Evolutionary conservation across 2,888 invertebrate genomes (phyloP).

Genomic region (Eupeodes luniger): DNA sequence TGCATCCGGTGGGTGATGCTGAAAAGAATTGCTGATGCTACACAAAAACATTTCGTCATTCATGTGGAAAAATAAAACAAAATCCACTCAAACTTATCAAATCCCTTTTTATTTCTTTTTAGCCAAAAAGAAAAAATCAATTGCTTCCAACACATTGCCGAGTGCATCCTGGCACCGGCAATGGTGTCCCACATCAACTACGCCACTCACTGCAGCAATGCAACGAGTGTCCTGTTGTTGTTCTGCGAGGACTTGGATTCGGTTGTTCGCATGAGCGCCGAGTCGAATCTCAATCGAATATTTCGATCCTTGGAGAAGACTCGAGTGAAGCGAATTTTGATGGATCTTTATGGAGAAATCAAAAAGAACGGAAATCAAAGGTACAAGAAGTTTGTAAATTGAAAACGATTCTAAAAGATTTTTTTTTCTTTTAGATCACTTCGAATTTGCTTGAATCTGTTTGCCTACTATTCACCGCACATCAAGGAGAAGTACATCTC

Average conservation of each 20-base stretch:
- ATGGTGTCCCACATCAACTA: slow-evolving; percentile 86
- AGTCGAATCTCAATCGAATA: slow-evolving; percentile 92
- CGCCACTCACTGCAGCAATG: slow-evolving; percentile 87
- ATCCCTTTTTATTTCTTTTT: slow-evolving; percentile 76
- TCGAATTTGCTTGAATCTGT: slow-evolving; percentile 90
- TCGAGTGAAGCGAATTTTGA: slow-evolving; percentile 89
- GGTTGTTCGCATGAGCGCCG: slow-evolving; percentile 91
- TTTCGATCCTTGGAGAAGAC: slow-evolving; percentile 89
- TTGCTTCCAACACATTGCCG: slow-evolving; percentile 89
- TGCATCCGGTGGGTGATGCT: slow-evolving; percentile 47
- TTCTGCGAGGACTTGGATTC: slow-evolving; percentile 91
- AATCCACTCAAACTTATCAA: slow-evolving; percentile 17
- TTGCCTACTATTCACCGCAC: slow-evolving; percentile 90
- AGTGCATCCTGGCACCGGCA: slow-evolving; percentile 86
- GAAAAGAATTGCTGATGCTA: background rate
- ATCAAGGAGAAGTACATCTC: slow-evolving; percentile 92
- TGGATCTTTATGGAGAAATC: slow-evolving; percentile 92
- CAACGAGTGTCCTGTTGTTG: slow-evolving; percentile 89
- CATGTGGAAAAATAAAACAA: background rate
- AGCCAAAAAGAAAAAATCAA: slow-evolving; percentile 91
- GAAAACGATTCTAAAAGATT: background rate
- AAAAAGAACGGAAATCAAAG: slow-evolving; percentile 89
- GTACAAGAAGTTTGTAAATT: slow-evolving; percentile 74
- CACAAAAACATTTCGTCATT: slow-evolving; percentile 30
- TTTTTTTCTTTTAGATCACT: slow-evolving; percentile 86